Conservation (phyloP, 2,797 vertebrate species). For the Paratrypauchen microcephalus region DNA sequence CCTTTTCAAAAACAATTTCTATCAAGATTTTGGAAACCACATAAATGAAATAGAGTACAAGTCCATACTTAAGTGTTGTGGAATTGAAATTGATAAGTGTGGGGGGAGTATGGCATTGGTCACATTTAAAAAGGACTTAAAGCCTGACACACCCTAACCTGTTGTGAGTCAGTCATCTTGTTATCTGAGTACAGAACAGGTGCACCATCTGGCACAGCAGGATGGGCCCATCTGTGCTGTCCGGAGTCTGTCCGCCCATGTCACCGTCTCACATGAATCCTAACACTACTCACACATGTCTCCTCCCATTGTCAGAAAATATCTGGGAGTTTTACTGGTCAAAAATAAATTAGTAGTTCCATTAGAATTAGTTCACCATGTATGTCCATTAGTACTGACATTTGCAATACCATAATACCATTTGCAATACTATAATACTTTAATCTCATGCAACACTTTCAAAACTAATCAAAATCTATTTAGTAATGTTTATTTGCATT, state of each 20-base stretch:
- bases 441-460: not conserved
- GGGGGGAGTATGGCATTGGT: conserved; percentile 6
- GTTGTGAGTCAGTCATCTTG: conserved; percentile 54
- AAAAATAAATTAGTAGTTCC: not conserved
- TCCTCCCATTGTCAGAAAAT: not conserved
- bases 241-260: conserved; percentile 16
- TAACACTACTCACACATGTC: not conserved
- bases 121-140: conserved; percentile 18
- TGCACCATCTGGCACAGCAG: conserved; percentile 53
- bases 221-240: conserved; percentile 51
- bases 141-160: conserved; percentile 49
- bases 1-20: not conserved
- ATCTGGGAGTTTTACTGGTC: not conserved
- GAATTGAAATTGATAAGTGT: not conserved
- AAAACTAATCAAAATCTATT: conserved; percentile 20
- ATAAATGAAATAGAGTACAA: not conserved
- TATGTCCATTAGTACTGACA: conserved; percentile 14
- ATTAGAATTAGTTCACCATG: not conserved
- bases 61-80: not conserved
- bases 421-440: not conserved
- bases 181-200: conserved; percentile 57
- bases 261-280: conserved; percentile 23
- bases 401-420: not conserved
- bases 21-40: not conserved
- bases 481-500: conserved; percentile 30